Conservation (phyloP, 2,888 invertebrate species). For the Pseudococcus viburni region DNA sequence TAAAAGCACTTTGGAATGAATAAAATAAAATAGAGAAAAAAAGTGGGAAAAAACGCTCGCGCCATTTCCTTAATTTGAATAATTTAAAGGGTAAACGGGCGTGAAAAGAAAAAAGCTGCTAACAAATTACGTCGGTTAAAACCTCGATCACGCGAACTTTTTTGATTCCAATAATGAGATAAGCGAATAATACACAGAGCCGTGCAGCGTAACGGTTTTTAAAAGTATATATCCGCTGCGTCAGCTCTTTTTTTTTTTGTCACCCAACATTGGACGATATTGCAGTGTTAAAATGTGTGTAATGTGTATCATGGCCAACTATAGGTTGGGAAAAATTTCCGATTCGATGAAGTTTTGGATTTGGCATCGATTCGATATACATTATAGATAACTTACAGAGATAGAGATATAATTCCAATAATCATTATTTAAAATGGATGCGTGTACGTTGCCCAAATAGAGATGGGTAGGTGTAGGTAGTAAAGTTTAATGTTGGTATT, state of each 20-base stretch:
- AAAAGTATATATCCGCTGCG: conserved; percentile 14
- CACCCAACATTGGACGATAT: not conserved
- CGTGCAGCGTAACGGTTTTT: conserved; percentile 3
- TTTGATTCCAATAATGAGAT: conserved; percentile 14
- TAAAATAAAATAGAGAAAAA: not conserved
- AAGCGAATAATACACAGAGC: not conserved
- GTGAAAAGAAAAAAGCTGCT: conserved; percentile 14
- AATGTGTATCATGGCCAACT: not conserved
- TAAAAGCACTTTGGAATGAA: not conserved
- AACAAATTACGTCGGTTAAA: conserved; percentile 14
- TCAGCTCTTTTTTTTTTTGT: conserved; percentile 5
- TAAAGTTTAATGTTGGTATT: too few species aligned
- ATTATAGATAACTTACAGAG: not conserved
- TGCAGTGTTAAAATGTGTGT: not conserved
- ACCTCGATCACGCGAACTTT: conserved; percentile 14
- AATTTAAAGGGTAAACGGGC: conserved; percentile 14
- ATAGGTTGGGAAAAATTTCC: not conserved
- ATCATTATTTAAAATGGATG: not conserved
- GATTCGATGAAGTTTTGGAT: not conserved
- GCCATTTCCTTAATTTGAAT: not conserved
- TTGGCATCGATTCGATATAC: not conserved
- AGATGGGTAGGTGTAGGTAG: too few species aligned
- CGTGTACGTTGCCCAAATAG: too few species aligned
- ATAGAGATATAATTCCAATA: not conserved
- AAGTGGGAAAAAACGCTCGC: not conserved